A percentile compares a stretch with the other conserved stretches of the same genome.
phyloP scores from a whole-genome alignment of 2,113 vertebrate genomes.

The Oreochromis spilurus region DNA sequence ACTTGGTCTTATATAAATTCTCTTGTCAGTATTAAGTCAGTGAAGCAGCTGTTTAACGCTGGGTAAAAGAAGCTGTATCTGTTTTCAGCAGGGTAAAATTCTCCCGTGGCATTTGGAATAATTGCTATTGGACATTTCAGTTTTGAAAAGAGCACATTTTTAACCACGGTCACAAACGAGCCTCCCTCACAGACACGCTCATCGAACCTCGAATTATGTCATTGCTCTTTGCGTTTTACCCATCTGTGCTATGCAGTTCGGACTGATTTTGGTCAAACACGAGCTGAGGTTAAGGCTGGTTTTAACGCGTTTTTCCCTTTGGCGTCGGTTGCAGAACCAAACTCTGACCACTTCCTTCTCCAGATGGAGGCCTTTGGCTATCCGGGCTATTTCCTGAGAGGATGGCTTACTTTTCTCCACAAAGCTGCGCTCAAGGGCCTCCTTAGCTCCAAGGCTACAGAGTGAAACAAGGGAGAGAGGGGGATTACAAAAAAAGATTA shows the following conservation, averaged over 20 bases:
- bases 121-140: background rate
- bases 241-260: conserved; percentile 75
- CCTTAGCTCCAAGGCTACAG: conserved; percentile 90
- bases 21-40: background rate
- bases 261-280: conserved; percentile 83
- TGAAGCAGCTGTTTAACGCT: background rate
- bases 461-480: background rate
- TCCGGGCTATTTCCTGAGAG: conserved; percentile 92
- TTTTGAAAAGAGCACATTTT: background rate
- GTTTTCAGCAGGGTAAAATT: background rate
- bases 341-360: conserved; percentile 98
- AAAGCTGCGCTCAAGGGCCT: conserved; percentile 90
- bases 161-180: background rate
- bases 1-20: background rate
- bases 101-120: background rate
- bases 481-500: background rate
- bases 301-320: conserved; percentile 96
- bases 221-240: conserved; percentile 44
- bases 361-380: conserved; percentile 92
- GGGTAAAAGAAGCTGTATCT: background rate
- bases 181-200: background rate
- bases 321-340: conserved; percentile 98
- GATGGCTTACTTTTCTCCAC: conserved; percentile 94
- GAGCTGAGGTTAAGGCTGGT: conserved; percentile 90
- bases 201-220: background rate